phyloP scores from a whole-genome alignment of 1,140 invertebrate species.

The Leptinotarsa undecemlineata region DNA sequence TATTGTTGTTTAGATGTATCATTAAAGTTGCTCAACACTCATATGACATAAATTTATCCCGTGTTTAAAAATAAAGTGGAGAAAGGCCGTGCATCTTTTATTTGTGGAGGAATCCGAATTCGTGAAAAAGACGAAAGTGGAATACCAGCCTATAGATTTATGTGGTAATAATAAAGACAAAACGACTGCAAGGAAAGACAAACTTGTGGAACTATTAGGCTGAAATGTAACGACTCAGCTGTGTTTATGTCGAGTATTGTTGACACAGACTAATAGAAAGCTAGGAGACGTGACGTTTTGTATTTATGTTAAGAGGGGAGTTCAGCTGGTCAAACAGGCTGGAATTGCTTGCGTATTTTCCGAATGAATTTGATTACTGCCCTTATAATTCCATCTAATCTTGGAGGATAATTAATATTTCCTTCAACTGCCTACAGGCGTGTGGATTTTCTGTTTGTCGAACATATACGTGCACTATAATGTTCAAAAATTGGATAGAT shows the following conservation, averaged over 20 bases:
- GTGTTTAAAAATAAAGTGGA: slow-evolving; percentile 19
- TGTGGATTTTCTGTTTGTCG: too few species aligned
- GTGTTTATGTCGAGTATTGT: slow-evolving; percentile 36
- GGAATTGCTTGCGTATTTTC: slow-evolving; percentile 22
- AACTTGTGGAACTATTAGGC: slow-evolving; percentile 39
- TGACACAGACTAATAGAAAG: slow-evolving; percentile 40
- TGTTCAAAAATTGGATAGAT: too few species aligned
- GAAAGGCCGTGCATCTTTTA: slow-evolving; percentile 15
- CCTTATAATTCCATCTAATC: not conserved
- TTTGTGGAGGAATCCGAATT: slow-evolving; percentile 10
- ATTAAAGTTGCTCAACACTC: slow-evolving; percentile 20
- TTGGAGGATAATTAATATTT: not conserved
- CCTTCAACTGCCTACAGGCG: not conserved
- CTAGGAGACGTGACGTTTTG: slow-evolving; percentile 37
- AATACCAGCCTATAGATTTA: slow-evolving; percentile 26
- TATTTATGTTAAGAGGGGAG: slow-evolving; percentile 42
- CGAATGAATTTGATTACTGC: not conserved
- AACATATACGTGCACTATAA: too few species aligned
- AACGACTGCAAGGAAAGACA: slow-evolving; percentile 31
- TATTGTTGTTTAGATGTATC: slow-evolving; percentile 20
- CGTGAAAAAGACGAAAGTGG: slow-evolving; percentile 3
- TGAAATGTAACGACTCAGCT: slow-evolving; percentile 36
- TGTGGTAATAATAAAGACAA: slow-evolving; percentile 33
- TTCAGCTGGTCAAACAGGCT: slow-evolving; percentile 38
- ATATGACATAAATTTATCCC: slow-evolving; percentile 21